Percentiles rank a stretch among this genome's conserved stretches.
These are phyloP conservation scores for Dunckerocampus dactyliophorus DNA, from an alignment of 2,113 vertebrate genomes.

Conservation along the genomic window DNA sequence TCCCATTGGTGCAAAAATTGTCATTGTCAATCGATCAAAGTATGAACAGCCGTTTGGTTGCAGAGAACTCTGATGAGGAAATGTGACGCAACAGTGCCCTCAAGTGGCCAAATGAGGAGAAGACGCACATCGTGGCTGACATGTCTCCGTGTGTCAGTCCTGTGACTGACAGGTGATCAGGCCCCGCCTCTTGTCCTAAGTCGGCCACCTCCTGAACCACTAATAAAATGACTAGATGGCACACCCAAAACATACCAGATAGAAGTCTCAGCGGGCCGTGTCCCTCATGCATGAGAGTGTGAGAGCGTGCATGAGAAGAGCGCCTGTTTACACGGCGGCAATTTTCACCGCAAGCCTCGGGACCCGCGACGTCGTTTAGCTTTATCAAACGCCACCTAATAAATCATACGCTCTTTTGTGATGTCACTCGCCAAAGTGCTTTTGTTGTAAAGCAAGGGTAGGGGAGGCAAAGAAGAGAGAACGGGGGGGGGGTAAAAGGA, in stretches of 20 bases:
- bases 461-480: neutral
- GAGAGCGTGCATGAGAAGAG: slow-evolving; percentile 64
- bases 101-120: no score
- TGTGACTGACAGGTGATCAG: no score
- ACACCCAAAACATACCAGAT: neutral
- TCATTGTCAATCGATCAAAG: no score
- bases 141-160: no score
- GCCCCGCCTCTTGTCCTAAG: no score
- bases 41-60: no score
- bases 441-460: slow-evolving; percentile 72
- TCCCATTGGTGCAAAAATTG: no score
- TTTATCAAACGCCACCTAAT: slow-evolving; percentile 92
- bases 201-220: no score
- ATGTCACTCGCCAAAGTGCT: slow-evolving; percentile 88
- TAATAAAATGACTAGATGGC: no score
- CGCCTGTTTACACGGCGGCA: slow-evolving; percentile 82
- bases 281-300: slow-evolving; percentile 62
- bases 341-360: slow-evolving; percentile 82
- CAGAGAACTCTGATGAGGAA: no score
- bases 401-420: slow-evolving; percentile 97
- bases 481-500: slow-evolving; percentile 20
- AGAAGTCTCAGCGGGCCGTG: slow-evolving; percentile 55
- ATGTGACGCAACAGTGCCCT: no score
- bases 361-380: slow-evolving; percentile 83
- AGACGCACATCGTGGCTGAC: no score